Evolutionary conservation across 2,113 vertebrate species (phyloP).

Genomic region (Nothocercus julius): DNA sequence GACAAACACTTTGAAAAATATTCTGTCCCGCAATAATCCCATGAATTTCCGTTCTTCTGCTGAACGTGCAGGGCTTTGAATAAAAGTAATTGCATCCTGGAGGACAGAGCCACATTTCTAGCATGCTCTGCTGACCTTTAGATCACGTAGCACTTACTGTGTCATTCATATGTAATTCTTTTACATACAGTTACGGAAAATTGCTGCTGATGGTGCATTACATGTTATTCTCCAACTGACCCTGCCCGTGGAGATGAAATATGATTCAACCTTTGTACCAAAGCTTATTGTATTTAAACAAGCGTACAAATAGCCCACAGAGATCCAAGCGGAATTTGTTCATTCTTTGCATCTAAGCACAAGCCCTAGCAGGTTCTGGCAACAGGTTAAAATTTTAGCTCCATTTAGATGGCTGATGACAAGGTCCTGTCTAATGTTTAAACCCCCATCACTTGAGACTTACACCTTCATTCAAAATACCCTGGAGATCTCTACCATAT

Average conservation of each 20-base stretch:
- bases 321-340: neutral
- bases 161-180: neutral
- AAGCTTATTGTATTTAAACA: neutral
- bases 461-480: neutral
- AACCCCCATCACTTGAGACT: neutral
- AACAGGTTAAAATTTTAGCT: neutral
- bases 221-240: neutral
- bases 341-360: neutral
- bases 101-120: neutral
- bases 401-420: neutral
- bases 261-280: neutral
- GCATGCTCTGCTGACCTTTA: neutral
- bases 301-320: neutral
- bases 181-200: neutral
- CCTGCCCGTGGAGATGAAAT: neutral
- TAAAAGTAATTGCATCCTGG: neutral
- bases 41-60: neutral
- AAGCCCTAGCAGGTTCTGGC: neutral
- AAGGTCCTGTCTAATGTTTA: neutral
- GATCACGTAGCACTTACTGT: neutral
- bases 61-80: neutral
- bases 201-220: neutral
- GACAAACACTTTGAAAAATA: neutral
- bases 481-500: neutral
- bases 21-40: neutral